A percentile compares a stretch with the other conserved stretches of the same genome.
These are phyloP conservation scores for Periparus ater DNA, from an alignment of 2,797 vertebrate species.

Conservation along the genomic window DNA sequence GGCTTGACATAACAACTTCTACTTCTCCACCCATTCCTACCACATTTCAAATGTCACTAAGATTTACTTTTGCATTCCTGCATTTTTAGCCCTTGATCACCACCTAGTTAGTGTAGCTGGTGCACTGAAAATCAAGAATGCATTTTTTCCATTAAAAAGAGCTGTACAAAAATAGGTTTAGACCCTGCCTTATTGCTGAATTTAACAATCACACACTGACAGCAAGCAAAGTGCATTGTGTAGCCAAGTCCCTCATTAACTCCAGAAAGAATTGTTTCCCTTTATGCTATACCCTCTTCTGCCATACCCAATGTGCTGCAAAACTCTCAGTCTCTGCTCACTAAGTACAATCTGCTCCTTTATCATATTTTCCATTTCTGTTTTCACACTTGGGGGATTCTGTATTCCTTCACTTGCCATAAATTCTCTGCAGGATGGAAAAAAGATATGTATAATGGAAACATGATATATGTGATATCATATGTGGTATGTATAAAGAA, in stretches of 20 bases:
- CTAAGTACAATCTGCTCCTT: slow-evolving; percentile 60
- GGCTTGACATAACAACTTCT: neutral
- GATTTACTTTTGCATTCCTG: neutral
- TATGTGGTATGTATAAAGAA: neutral
- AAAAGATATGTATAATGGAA: neutral
- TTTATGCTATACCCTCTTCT: neutral
- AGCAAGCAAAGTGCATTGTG: neutral
- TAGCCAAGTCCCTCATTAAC: neutral
- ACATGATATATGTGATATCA: neutral
- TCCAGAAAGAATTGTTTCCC: neutral
- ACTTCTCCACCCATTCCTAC: neutral
- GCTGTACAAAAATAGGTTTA: neutral
- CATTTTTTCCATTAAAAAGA: neutral
- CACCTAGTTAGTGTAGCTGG: neutral
- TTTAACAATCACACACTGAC: neutral
- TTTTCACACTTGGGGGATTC: slow-evolving; percentile 58
- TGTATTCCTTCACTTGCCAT: slow-evolving; percentile 71
- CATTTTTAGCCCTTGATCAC: neutral
- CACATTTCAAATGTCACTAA: neutral
- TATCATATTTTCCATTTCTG: slow-evolving; percentile 69
- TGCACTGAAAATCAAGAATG: neutral
- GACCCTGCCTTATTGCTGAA: neutral
- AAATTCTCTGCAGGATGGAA: slow-evolving; percentile 68
- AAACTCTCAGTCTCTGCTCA: slow-evolving; percentile 50
- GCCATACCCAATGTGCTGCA: slow-evolving; percentile 73